These are phyloP conservation scores for Ectropis grisescens DNA, from an alignment of 1,140 invertebrate genomes.

Conservation along the genomic window DNA sequence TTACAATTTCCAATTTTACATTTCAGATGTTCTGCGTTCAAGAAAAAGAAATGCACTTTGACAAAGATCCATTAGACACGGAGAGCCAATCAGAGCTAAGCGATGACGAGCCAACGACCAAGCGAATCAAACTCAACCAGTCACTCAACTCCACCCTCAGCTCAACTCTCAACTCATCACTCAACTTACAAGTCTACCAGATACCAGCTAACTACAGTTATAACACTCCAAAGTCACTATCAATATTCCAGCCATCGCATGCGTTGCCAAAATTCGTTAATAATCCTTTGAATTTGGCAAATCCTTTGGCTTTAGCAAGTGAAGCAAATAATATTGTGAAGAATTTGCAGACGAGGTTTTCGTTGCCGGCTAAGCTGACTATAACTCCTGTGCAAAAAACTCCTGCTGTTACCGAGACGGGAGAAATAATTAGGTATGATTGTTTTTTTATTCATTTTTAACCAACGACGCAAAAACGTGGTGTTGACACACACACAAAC, in stretches of 20 bases:
- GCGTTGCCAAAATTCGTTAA: constrained; percentile 54
- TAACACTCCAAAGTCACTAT: constrained; percentile 36
- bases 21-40: constrained; percentile 62
- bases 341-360: constrained; percentile 38
- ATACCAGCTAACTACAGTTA: constrained; percentile 55
- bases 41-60: constrained; percentile 42
- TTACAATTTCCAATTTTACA: no score
- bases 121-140: constrained; percentile 30
- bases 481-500: no score
- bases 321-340: constrained; percentile 12
- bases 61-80: constrained; percentile 37
- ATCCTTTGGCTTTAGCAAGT: constrained; percentile 36
- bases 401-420: constrained; percentile 16
- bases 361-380: constrained; percentile 43
- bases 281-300: constrained; percentile 53
- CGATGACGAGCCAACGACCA: constrained; percentile 46
- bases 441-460: no score
- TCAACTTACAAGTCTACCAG: constrained; percentile 53
- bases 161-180: constrained; percentile 9
- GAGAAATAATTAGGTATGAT: constrained; percentile 35
- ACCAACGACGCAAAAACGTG: no score
- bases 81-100: constrained; percentile 33
- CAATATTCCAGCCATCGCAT: constrained; percentile 32
- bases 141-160: no score
- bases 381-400: constrained; percentile 44